Percentiles rank a stretch among this genome's conserved stretches.
phyloP scores from a whole-genome alignment of 2,888 invertebrate species.

The Conops quadrifasciatus region DNA sequence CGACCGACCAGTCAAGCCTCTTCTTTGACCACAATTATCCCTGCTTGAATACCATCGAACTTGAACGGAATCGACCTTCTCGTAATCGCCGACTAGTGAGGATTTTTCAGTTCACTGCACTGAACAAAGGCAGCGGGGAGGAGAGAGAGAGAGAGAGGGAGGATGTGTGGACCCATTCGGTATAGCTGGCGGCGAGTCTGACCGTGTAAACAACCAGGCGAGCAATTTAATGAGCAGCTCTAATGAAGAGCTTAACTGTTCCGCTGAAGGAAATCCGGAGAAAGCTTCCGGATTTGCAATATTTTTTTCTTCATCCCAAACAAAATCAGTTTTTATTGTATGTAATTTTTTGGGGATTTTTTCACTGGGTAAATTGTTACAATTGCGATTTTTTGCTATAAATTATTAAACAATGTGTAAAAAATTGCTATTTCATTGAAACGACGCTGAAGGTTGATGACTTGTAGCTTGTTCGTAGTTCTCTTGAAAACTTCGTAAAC shows the following conservation, averaged over 20 bases:
- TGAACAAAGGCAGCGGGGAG: background rate
- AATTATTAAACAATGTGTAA: conserved; percentile 44
- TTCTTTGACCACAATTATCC: conserved; percentile 27
- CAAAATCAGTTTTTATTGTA: too few relatives aligned
- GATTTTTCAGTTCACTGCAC: conserved; percentile 1
- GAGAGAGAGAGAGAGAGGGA: background rate
- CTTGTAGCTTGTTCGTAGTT: conserved; percentile 23
- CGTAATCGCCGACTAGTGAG: too few relatives aligned
- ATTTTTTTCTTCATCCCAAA: background rate
- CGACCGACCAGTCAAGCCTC: conserved; percentile 14
- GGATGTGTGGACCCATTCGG: background rate
- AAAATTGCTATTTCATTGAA: conserved; percentile 62
- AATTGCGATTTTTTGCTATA: too few relatives aligned
- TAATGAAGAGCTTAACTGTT: conserved; percentile 43
- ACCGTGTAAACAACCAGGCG: conserved; percentile 27
- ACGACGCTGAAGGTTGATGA: conserved; percentile 39
- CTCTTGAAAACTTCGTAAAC: background rate
- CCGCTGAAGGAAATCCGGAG: conserved; percentile 12
- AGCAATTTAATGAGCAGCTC: conserved; percentile 40
- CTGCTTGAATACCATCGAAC: background rate
- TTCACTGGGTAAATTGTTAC: too few relatives aligned
- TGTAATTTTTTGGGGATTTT: too few relatives aligned
- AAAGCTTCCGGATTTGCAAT: conserved; percentile 22
- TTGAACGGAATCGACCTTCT: too few relatives aligned
- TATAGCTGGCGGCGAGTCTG: conserved; percentile 3